Conservation (phyloP, 2,113 vertebrate genomes). For the Grammomys dolichurus region DNA sequence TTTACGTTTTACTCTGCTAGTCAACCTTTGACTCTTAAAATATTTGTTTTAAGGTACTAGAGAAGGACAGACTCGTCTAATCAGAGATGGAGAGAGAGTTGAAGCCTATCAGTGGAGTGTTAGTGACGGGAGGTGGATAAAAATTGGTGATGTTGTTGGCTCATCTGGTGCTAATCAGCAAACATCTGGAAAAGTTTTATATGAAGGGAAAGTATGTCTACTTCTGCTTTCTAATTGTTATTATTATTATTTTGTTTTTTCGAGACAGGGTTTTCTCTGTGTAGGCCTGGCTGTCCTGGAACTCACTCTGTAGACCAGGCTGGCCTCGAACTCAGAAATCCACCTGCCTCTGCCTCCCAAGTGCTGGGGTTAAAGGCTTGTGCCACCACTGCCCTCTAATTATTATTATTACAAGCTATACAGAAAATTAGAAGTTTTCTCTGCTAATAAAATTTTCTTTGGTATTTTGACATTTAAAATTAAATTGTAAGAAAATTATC, state of each 20-base stretch:
- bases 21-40: slow-evolving; percentile 56
- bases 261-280: too few relatives aligned
- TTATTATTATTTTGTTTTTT: not conserved
- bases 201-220: slow-evolving; percentile 95
- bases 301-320: too few relatives aligned
- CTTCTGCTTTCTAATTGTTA: slow-evolving; percentile 58
- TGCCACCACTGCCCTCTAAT: slow-evolving; percentile 34
- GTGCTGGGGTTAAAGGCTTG: too few relatives aligned
- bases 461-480: slow-evolving; percentile 34
- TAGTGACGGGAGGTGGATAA: slow-evolving; percentile 93
- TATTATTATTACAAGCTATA: slow-evolving; percentile 22
- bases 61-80: slow-evolving; percentile 92
- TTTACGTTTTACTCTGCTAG: slow-evolving; percentile 35
- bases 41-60: slow-evolving; percentile 83
- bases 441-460: slow-evolving; percentile 48
- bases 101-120: slow-evolving; percentile 92
- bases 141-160: slow-evolving; percentile 99
- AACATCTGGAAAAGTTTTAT: slow-evolving; percentile 95
- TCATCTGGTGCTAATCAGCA: slow-evolving; percentile 94
- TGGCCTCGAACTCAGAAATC: too few relatives aligned
- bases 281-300: too few relatives aligned
- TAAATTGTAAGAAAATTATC: not conserved
- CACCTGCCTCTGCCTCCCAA: too few relatives aligned
- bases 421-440: slow-evolving; percentile 45
- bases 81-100: slow-evolving; percentile 89